phyloP scores from a whole-genome alignment of 2,113 vertebrate genomes.

The Phoxinus phoxinus region DNA sequence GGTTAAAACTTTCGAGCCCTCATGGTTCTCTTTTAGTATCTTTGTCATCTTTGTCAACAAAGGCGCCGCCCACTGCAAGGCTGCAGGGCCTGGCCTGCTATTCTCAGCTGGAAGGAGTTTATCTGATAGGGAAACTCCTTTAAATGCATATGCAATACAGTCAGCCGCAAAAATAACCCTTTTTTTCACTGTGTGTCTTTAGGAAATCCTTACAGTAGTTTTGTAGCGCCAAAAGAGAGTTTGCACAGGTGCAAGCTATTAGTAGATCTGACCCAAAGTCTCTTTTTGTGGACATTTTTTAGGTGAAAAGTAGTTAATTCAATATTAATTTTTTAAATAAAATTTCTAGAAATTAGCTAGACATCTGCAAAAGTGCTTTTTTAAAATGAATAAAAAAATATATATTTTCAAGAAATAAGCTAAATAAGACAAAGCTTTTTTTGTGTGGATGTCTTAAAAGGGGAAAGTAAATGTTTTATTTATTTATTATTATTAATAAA shows the following conservation, averaged over 20 bases:
- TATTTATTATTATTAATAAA: background rate
- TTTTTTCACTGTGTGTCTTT: no score
- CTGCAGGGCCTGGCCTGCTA: slow-evolving; percentile 27
- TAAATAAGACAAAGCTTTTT: background rate
- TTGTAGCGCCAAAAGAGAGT: no score
- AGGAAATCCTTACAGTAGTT: no score
- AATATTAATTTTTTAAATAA: background rate
- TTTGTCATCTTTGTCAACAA: slow-evolving; percentile 53
- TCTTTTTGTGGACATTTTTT: background rate
- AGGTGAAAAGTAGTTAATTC: background rate
- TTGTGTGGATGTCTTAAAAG: background rate
- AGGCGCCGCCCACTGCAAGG: slow-evolving; percentile 17
- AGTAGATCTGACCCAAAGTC: background rate
- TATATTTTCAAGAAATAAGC: background rate
- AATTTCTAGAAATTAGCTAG: background rate
- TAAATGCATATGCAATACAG: no score
- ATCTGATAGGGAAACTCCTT: background rate
- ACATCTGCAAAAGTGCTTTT: background rate
- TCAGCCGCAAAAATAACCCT: no score
- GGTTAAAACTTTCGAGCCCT: background rate
- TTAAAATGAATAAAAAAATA: background rate
- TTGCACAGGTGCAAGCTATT: no score
- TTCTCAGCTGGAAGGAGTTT: slow-evolving; percentile 58
- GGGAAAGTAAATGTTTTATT: background rate
- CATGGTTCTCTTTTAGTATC: slow-evolving; percentile 42